Evolutionary conservation across 1,140 invertebrate genomes (phyloP).

Genomic region (Manduca sexta): DNA sequence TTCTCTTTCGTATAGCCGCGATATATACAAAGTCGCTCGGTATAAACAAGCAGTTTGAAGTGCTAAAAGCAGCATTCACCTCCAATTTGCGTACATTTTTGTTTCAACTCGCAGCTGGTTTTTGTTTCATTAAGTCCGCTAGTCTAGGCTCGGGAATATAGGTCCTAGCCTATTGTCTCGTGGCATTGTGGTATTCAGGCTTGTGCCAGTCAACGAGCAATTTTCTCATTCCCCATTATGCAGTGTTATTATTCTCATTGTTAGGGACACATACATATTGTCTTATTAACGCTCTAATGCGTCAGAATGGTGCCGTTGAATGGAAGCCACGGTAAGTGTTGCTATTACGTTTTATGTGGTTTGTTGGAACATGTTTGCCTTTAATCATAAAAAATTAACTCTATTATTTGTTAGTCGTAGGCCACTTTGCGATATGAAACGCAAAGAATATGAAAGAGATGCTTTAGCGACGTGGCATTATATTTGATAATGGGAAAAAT

Average conservation of each 20-base stretch:
- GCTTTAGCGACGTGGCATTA: no score
- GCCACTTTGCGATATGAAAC: no score
- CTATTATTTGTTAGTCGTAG: no score
- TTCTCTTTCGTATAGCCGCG: no score
- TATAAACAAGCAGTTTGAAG: no score
- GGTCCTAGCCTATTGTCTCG: constrained; percentile 45
- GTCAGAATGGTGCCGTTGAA: constrained; percentile 22
- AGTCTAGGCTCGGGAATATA: constrained; percentile 39
- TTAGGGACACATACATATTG: constrained; percentile 50
- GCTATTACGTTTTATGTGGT: no score
- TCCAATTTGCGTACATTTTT: constrained; percentile 42
- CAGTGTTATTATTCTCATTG: constrained; percentile 57
- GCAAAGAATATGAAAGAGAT: no score
- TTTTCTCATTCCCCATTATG: constrained; percentile 60
- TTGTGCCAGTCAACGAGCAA: constrained; percentile 51
- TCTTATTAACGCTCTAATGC: constrained; percentile 51
- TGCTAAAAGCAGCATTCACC: constrained; percentile 17
- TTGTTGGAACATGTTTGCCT: neutral
- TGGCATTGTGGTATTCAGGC: constrained; percentile 52
- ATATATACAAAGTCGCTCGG: no score
- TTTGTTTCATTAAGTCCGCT: constrained; percentile 55
- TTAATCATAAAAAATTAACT: neutral
- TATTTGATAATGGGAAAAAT: no score
- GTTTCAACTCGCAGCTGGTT: constrained; percentile 38
- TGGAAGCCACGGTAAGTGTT: no score